These are phyloP conservation scores for Ecdyonurus torrentis DNA, from an alignment of 2,888 invertebrate species.

Conservation along the genomic window DNA sequence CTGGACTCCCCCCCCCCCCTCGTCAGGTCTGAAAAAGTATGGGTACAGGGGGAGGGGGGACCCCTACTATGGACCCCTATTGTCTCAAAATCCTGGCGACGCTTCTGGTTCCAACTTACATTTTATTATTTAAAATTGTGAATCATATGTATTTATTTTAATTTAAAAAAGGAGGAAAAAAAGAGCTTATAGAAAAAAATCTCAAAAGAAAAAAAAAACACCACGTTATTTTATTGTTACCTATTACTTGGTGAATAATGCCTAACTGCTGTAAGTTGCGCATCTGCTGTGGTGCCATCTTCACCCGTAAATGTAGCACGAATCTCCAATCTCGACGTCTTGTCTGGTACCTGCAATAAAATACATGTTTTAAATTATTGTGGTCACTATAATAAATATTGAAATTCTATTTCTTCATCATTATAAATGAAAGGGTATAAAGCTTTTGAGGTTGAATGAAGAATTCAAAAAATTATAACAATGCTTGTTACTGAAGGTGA, in stretches of 20 bases:
- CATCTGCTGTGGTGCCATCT: background rate
- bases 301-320: constrained; percentile 10
- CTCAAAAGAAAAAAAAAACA: no score
- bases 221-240: background rate
- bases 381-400: background rate
- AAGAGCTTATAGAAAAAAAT: no score
- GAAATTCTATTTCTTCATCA: no score
- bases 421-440: no score
- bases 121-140: background rate
- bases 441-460: no score
- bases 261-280: background rate
- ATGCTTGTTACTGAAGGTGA: no score
- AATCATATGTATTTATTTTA: background rate
- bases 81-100: background rate
- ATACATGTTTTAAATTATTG: background rate
- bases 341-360: constrained; percentile 5
- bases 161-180: no score
- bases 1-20: no score
- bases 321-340: constrained; percentile 15
- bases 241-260: background rate
- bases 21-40: no score
- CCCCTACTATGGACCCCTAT: background rate
- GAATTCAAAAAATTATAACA: no score
- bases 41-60: no score
- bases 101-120: background rate